Conservation (phyloP, 2,797 vertebrate species). For the Vultur gryphus region DNA sequence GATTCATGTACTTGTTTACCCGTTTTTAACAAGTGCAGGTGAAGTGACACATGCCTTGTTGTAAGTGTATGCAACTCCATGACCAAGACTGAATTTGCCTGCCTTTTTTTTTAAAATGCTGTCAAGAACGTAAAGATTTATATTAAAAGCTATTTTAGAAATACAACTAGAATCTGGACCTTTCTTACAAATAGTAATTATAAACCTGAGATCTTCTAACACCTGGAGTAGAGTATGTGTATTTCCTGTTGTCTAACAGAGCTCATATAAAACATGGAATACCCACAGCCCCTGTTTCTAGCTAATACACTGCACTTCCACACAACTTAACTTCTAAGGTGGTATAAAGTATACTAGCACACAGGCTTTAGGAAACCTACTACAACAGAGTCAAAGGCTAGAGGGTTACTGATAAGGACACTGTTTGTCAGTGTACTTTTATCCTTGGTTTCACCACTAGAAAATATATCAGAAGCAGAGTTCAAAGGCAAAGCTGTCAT, state of each 20-base stretch:
- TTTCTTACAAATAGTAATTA: neutral
- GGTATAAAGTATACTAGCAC: neutral
- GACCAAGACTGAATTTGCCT: neutral
- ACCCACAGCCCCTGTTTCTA: neutral
- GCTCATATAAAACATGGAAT: neutral
- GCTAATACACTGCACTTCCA: neutral
- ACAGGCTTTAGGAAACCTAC: neutral
- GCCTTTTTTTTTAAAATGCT: neutral
- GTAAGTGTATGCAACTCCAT: neutral
- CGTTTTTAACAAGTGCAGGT: neutral
- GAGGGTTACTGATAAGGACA: neutral
- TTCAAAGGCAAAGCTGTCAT: neutral
- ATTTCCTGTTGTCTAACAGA: neutral
- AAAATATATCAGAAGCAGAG: neutral
- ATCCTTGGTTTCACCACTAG: neutral
- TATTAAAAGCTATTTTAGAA: neutral
- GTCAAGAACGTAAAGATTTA: neutral
- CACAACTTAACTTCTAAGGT: neutral
- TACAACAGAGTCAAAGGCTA: neutral
- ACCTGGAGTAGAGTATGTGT: neutral
- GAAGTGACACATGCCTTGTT: neutral
- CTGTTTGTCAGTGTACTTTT: neutral
- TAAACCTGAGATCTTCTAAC: neutral
- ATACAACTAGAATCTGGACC: neutral
- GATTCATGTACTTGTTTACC: neutral